These are phyloP conservation scores for Lithophane leautieri DNA, from an alignment of 2,888 invertebrate species.

Conservation along the genomic window DNA sequence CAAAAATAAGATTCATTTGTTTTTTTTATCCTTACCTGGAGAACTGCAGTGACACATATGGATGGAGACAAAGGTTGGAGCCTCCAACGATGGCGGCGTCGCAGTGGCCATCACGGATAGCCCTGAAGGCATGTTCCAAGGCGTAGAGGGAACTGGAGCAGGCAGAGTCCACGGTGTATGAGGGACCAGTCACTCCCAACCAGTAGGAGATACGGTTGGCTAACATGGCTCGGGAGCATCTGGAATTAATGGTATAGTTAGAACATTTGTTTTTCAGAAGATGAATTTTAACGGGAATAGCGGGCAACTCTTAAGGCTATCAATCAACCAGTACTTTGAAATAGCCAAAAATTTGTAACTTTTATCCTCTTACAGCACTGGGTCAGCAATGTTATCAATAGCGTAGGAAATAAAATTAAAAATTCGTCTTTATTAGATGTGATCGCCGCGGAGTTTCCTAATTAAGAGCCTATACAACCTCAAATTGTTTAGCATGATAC, in stretches of 20 bases:
- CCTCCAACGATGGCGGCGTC: constrained; percentile 98
- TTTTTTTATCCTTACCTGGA: constrained; percentile 87
- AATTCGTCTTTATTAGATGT: too few species aligned
- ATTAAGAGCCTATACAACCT: too few species aligned
- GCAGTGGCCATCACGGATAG: constrained; percentile 95
- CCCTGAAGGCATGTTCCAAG: constrained; percentile 94
- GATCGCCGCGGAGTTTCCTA: too few species aligned
- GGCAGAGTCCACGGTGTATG: constrained; percentile 97
- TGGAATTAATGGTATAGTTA: constrained; percentile 60
- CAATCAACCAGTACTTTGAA: too few species aligned
- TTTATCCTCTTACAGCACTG: too few species aligned
- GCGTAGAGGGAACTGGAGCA: constrained; percentile 98
- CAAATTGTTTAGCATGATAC: too few species aligned
- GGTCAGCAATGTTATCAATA: too few species aligned
- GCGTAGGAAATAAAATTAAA: too few species aligned
- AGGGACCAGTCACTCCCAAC: constrained; percentile 96
- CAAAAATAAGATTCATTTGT: background rate
- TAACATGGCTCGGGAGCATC: constrained; percentile 97
- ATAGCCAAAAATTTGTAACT: too few species aligned
- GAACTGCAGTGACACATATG: constrained; percentile 97
- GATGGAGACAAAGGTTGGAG: constrained; percentile 95
- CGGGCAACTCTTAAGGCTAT: too few species aligned
- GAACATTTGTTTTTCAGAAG: background rate
- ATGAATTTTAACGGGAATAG: too few species aligned
- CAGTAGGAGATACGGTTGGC: constrained; percentile 97